A percentile compares a stretch with the other conserved stretches of the same genome.
These are phyloP conservation scores for Chrysolina haemoptera DNA, from an alignment of 2,888 invertebrate genomes.

Conservation along the genomic window DNA sequence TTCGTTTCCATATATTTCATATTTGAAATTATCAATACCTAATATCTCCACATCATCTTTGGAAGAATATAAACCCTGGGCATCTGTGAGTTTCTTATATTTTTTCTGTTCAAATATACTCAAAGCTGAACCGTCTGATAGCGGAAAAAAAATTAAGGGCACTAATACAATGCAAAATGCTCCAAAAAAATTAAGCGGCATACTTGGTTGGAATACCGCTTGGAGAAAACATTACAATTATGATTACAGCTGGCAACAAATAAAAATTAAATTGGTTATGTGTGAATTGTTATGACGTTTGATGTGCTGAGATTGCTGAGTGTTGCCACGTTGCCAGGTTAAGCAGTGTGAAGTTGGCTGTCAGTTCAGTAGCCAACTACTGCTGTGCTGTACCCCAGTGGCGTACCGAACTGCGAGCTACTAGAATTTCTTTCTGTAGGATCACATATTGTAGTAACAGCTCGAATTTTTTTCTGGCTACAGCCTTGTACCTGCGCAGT, in stretches of 20 bases:
- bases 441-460: too few relatives aligned
- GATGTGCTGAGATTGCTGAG: too few relatives aligned
- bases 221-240: background rate
- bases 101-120: constrained; percentile 29
- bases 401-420: too few relatives aligned
- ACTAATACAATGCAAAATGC: background rate
- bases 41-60: constrained; percentile 79
- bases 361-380: too few relatives aligned
- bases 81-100: constrained; percentile 54
- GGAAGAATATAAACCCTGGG: constrained; percentile 77
- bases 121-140: constrained; percentile 16
- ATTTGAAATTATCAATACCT: constrained; percentile 79
- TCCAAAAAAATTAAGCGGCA: constrained; percentile 7
- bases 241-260: background rate
- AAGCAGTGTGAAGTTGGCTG: too few relatives aligned
- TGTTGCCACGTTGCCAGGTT: too few relatives aligned
- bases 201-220: background rate
- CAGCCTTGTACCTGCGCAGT: too few relatives aligned
- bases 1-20: constrained; percentile 75
- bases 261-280: too few relatives aligned
- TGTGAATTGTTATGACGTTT: too few relatives aligned
- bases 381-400: too few relatives aligned
- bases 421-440: too few relatives aligned
- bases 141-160: background rate
- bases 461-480: too few relatives aligned